Base-by-base conservation (phyloP, 2,888 invertebrate species). In the Nomada ruficornis region DNA sequence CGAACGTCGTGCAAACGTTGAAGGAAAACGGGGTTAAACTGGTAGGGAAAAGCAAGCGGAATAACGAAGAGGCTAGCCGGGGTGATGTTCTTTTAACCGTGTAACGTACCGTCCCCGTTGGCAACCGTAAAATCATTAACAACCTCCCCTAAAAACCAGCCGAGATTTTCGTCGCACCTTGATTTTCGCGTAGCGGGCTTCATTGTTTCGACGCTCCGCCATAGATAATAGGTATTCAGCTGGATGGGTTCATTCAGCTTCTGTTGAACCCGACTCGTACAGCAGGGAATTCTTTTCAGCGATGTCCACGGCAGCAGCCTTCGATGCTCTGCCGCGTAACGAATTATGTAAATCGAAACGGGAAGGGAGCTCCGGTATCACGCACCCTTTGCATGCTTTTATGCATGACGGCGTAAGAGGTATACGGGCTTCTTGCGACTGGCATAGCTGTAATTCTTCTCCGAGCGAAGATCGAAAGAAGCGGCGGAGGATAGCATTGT, bases 261-360 rank as follows among this genome's bases (percentile, higher is more conserved):
- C 59, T 18, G 20, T 47, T 63, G 57, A 23, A 23, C 50, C 11
- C 23, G 47, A 23, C 13, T n/a, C 62, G 13, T 15, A 15, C 11
- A 1, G 26, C 23, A n/a, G 55, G 26, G 13, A 64, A 7, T 72
- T 72, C 15, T 52, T 44, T 50, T 44, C 52, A 60, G 23, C 23
- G 55, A 50, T 57, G 55, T 29, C 64, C 60, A 36, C 5, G 36
- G 67, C 20, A 55, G 63, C 10, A 63, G 63, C 10, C 11, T 47
- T 11, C 55, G 47, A 64, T 15, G 73, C 71, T 75, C 72, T 20
- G 55, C 80, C 68, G 84, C 82, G 79, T 75, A 86, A 86, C 85
- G 86, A 91, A 90, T 91, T 91, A 89, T 89, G 89, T 86, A 90
- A 90, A 91, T 91, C 82, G 85, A 89, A 88, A 83, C 87, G 86